Base-by-base conservation (phyloP, 1,140 invertebrate species). In the Archegozetes longisetosus region DNA sequence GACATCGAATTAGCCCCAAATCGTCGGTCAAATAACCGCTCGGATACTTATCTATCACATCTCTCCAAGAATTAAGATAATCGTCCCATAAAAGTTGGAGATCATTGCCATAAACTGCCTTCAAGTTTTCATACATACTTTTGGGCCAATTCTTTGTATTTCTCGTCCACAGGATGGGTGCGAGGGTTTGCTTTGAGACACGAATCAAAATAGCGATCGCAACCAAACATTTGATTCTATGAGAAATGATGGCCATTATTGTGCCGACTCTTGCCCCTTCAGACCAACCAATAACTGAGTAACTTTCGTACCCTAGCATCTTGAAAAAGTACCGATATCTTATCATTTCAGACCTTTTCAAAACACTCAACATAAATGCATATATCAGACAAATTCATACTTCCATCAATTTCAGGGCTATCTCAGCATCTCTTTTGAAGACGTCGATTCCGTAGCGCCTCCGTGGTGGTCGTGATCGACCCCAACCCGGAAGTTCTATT, bases 201-300 rank as follows among this genome's bases (percentile, higher is more conserved):
- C n/a, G n/a, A n/a, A n/a, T n/a, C n/a, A n/a, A n/a, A n/a, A n/a
- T n/a, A n/a, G n/a, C n/a, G n/a, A n/a, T n/a, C 32, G 17, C 32
- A n/a, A n/a, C n/a, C n/a, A n/a, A n/a, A n/a, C n/a, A n/a, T n/a
- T n/a, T n/a, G n/a, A n/a, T n/a, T n/a, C n/a, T n/a, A n/a, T n/a
- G n/a, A n/a, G n/a, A n/a, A n/a, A n/a, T 40, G 6, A 40, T 40
- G 32, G 86, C 84, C 3, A 86, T 63, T 3, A 89, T 80, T 49
- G 91, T 72, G 3, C 78, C 81, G 6, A 83, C 82, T 40, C 84
- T 87, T 2, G 84, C 88, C 48, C 88, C 89, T 73, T 91, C 87
- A 72, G 85, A 88, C 86, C 88, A 93, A 0, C 89, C 88, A 27
- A 91, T 61, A 0, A 91, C 64, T 0, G 85, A 88, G 17, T 40